Percentiles rank a stretch among this genome's conserved stretches.
Evolutionary conservation across 2,113 vertebrate genomes (phyloP).

Genomic region (Dendropsophus ebraccatus): DNA sequence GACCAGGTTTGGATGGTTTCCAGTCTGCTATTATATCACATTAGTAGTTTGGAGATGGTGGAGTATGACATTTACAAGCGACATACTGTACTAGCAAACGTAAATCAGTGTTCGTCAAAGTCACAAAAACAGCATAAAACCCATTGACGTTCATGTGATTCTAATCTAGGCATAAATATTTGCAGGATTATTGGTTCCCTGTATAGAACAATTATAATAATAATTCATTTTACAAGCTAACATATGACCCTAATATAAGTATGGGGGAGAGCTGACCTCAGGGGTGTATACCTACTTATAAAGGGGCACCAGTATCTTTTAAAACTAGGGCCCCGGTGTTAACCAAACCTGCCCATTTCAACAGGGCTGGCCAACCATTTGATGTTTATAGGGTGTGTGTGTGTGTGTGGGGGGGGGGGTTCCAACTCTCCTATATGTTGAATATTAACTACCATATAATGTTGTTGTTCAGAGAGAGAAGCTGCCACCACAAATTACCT

Average conservation of each 20-base stretch:
- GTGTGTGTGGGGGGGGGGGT: no score
- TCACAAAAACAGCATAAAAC: background rate
- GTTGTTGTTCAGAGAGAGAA: no score
- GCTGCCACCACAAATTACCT: no score
- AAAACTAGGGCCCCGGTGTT: no score
- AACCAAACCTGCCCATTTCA: no score
- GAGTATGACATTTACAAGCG: background rate
- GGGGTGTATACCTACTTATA: no score
- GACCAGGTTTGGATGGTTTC: conserved; percentile 20
- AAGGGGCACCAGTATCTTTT: no score
- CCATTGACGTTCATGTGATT: background rate
- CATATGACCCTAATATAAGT: background rate
- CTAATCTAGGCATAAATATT: background rate
- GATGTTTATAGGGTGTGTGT: no score
- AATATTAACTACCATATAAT: no score
- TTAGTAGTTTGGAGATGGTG: background rate
- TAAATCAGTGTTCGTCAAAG: background rate
- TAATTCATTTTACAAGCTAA: background rate
- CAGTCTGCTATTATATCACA: conserved; percentile 21
- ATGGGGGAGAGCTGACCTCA: no score
- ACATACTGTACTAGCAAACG: background rate
- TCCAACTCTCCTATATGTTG: no score
- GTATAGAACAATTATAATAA: background rate
- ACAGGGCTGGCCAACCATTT: no score
- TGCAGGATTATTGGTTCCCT: background rate